Evolutionary conservation across 37 sponge, comb jelly and placozoan genomes (phyloP), one percentile per base, ranked within the genome.

Genomic region (Chondrosia reniformis): DNA sequence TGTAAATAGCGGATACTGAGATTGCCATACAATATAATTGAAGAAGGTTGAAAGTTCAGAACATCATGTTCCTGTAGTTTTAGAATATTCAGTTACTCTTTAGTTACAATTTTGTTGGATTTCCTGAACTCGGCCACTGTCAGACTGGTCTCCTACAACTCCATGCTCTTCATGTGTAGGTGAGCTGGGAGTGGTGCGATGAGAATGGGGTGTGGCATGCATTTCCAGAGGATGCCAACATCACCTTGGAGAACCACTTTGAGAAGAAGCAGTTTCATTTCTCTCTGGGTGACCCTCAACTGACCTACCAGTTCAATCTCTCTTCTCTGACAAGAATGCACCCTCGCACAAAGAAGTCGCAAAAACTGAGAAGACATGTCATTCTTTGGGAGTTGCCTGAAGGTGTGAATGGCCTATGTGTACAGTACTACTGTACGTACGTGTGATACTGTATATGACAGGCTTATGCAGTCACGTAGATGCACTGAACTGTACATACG

Each of bases 181-280:
- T 91, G 57, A 86, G 83, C 28, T 91, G 91, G 91, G 91, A 91
- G 80, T 83, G 69, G 59, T 78, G 64, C 30, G 91, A 83, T 67
- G 81, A 86, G 31, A 79, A 72, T 3, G 91, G 91, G 2, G 49
- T 91, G 31, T 91, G 91, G 91, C 82, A 86, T 33, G 76, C 91
- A 4, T 40, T 83, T 12, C 45, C 77, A 17, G 84, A 86, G 32
- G 82, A 54, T 4, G 64, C 65, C 42, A 74, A 76, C 59, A 77
- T 45, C 54, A 39, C 32, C 32, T 67, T 91, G 40, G 91, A 91
- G 65, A 38, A 34, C 2, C 76, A 83, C 66, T 86, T 79, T 39
- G 76, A 43, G 22, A 74, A 89, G 9, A 43, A 76, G 55, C 30
- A 36, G 19, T 34, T 41, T n/a, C 41, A 75, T 19, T 91, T 91